A percentile compares a stretch with the other conserved stretches of the same genome.
Conservation (phyloP, 2,113 vertebrate genomes). For the Pipa parva region DNA sequence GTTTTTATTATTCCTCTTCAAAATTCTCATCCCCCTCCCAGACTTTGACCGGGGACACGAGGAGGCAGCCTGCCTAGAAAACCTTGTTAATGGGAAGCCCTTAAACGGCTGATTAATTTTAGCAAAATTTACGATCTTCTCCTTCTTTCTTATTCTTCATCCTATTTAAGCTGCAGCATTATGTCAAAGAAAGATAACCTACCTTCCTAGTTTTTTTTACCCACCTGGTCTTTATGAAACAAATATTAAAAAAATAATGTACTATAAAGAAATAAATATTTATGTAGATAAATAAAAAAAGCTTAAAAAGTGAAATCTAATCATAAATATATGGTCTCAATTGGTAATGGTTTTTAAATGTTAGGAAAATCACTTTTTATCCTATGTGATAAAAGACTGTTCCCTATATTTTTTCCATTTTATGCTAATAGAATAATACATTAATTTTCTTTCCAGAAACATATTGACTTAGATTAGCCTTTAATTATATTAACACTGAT, state of each 20-base stretch:
- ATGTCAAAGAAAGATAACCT: conserved; percentile 54
- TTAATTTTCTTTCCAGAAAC: background rate
- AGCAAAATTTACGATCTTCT: conserved; percentile 69
- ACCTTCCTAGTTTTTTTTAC: conserved; percentile 26
- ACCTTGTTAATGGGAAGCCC: conserved; percentile 84
- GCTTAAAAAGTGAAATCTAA: no score
- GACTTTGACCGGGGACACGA: conserved; percentile 57
- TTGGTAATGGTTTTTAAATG: no score
- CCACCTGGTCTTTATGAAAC: background rate
- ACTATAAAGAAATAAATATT: no score
- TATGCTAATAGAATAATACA: background rate
- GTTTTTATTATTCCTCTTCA: conserved; percentile 70
- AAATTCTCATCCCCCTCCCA: conserved; percentile 50
- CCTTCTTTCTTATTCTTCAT: conserved; percentile 50
- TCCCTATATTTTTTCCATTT: background rate
- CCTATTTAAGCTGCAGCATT: conserved; percentile 50
- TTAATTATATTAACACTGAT: conserved; percentile 9
- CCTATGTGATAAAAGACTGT: no score
- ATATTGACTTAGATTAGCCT: conserved; percentile 9
- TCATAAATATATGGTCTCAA: no score
- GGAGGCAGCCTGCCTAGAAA: conserved; percentile 82
- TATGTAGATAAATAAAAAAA: no score
- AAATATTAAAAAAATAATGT: no score
- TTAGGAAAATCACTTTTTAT: no score
- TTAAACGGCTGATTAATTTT: conserved; percentile 97